Evolutionary conservation across 2,888 invertebrate genomes (phyloP).

Genomic region (Autographa gamma): DNA sequence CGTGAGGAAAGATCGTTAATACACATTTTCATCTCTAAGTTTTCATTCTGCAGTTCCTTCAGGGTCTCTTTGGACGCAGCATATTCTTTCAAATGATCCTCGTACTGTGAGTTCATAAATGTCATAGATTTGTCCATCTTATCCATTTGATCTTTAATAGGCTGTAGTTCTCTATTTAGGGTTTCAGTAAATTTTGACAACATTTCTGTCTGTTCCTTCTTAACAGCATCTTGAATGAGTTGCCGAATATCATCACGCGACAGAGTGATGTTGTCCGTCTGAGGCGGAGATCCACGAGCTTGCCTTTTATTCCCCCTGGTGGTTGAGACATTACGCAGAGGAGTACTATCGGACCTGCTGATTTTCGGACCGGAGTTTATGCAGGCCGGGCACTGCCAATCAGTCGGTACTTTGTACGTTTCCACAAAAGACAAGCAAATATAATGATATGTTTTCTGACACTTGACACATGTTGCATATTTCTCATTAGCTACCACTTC

Average conservation of each 20-base stretch:
- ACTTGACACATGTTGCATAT: too few species aligned
- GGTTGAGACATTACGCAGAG: too few species aligned
- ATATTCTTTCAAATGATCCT: conserved; percentile 4
- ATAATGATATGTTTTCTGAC: too few species aligned
- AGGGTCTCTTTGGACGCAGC: not conserved
- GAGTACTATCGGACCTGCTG: too few species aligned
- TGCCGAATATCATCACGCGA: not conserved
- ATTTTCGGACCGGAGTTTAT: too few species aligned
- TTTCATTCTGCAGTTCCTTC: not conserved
- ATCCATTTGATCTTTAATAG: not conserved
- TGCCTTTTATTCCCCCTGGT: too few species aligned
- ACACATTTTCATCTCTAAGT: not conserved
- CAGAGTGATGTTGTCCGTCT: not conserved
- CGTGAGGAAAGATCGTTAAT: not conserved
- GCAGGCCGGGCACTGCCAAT: too few species aligned
- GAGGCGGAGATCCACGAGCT: too few species aligned
- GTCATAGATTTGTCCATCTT: not conserved
- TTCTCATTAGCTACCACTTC: too few species aligned
- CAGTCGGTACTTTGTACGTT: too few species aligned
- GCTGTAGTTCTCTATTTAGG: not conserved
- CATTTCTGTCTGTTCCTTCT: not conserved
- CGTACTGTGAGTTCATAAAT: conserved; percentile 8
- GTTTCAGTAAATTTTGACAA: conserved; percentile 2
- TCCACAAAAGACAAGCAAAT: too few species aligned
- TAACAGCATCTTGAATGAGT: not conserved